Evolutionary conservation across 2,888 invertebrate species (phyloP).

Genomic region (Protodeltote pygarga): DNA sequence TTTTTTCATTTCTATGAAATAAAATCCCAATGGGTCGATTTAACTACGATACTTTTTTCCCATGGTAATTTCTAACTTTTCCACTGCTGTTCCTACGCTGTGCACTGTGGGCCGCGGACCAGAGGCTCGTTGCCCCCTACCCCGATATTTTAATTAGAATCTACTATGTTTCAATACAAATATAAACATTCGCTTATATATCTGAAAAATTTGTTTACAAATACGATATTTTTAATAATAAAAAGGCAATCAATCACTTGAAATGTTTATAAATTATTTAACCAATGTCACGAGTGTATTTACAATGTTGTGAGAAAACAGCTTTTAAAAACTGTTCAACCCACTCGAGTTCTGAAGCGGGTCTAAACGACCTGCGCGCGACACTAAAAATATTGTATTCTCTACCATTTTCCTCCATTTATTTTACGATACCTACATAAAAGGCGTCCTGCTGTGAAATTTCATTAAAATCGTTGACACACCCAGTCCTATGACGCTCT

Average conservation of each 20-base stretch:
- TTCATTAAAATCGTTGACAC: constrained; percentile 39
- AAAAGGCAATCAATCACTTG: too few species aligned
- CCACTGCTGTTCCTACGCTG: too few species aligned
- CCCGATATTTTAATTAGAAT: too few species aligned
- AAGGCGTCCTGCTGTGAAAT: constrained; percentile 39
- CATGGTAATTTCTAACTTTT: too few species aligned
- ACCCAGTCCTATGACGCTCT: constrained; percentile 12
- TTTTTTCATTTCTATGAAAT: background rate
- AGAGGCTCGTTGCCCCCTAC: too few species aligned
- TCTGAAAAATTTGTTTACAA: too few species aligned
- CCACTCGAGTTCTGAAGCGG: constrained; percentile 7
- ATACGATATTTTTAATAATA: too few species aligned
- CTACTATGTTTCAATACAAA: too few species aligned
- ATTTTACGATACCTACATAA: constrained; percentile 43
- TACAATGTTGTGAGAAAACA: constrained; percentile 15
- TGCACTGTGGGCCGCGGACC: too few species aligned
- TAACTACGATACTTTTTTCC: too few species aligned
- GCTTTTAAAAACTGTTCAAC: constrained; percentile 20
- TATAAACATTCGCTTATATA: too few species aligned
- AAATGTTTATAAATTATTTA: too few species aligned
- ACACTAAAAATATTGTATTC: constrained; percentile 41
- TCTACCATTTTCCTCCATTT: constrained; percentile 35
- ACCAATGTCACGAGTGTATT: constrained; percentile 5
- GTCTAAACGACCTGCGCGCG: constrained; percentile 9
- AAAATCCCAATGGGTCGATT: background rate